These are phyloP conservation scores for Dryobota labecula DNA, from an alignment of 2,888 invertebrate genomes.

Conservation along the genomic window DNA sequence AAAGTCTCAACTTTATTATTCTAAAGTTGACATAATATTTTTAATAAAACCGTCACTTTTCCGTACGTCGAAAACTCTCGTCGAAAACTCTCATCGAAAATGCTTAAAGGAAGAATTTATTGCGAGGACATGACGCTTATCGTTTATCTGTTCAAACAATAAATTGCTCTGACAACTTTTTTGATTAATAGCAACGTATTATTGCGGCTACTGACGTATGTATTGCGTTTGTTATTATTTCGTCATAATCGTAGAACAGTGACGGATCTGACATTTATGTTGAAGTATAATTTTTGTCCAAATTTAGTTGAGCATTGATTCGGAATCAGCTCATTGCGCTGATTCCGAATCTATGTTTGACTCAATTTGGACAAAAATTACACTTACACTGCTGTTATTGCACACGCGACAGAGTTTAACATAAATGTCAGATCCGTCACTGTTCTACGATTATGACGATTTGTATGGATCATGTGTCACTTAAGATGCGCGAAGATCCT, in stretches of 20 bases:
- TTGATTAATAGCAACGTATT: constrained; percentile 79
- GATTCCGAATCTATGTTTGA: no score
- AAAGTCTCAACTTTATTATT: no score
- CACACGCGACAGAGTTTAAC: no score
- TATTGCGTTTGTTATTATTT: constrained; percentile 34
- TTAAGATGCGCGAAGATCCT: constrained; percentile 1
- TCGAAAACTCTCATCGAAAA: constrained; percentile 56
- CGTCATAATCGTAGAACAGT: no score
- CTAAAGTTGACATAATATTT: constrained; percentile 8
- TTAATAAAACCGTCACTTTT: constrained; percentile 42
- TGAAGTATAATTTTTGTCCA: no score
- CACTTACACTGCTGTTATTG: no score
- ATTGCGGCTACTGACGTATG: constrained; percentile 73
- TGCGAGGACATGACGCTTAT: constrained; percentile 74
- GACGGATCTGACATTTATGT: no score
- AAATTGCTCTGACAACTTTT: constrained; percentile 76
- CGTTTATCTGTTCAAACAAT: constrained; percentile 79
- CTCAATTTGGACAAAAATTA: no score
- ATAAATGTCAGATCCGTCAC: no score
- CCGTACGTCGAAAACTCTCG: constrained; percentile 28
- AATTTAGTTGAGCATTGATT: no score
- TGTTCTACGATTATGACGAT: no score
- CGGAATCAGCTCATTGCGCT: no score
- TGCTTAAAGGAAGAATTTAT: constrained; percentile 67
- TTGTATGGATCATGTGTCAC: constrained; percentile 20